Percentiles rank a stretch among this genome's conserved stretches.
Conservation (phyloP, 2,888 invertebrate genomes). For the Catocala nupta region DNA sequence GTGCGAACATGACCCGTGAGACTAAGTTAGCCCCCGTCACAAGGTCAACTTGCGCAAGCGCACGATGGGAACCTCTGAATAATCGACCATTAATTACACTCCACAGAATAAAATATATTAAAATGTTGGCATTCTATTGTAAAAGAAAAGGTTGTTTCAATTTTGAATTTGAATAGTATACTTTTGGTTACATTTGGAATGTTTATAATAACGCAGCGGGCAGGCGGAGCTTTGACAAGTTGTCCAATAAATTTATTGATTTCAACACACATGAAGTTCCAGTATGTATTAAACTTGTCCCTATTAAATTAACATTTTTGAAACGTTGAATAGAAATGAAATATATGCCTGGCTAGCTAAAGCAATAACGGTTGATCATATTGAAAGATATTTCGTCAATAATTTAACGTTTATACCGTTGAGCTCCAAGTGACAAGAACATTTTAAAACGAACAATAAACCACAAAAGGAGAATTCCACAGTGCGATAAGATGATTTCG, state of each 20-base stretch:
- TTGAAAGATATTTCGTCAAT: too few species aligned
- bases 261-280: too few species aligned
- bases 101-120: constrained; percentile 28
- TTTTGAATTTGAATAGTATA: not conserved
- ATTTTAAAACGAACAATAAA: constrained; percentile 16
- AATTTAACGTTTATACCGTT: not conserved
- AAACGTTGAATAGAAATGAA: too few species aligned
- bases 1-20: constrained; percentile 42
- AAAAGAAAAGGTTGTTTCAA: constrained; percentile 10
- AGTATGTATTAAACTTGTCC: too few species aligned
- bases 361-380: too few species aligned
- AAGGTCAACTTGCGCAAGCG: constrained; percentile 64
- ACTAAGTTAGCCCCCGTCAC: constrained; percentile 31
- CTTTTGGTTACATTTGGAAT: too few species aligned
- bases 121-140: constrained; percentile 26
- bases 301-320: too few species aligned
- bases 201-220: too few species aligned
- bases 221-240: too few species aligned
- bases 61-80: constrained; percentile 58
- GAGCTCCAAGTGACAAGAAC: constrained; percentile 16
- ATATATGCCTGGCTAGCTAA: too few species aligned
- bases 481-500: constrained; percentile 54
- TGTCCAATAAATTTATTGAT: too few species aligned
- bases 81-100: constrained; percentile 47
- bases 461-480: constrained; percentile 36